A percentile compares a stretch with the other conserved stretches of the same genome.
Evolutionary conservation across 30 jellyfish, hydroid and myxozoan species (phyloP).

Genomic region (Cassiopea andromeda): DNA sequence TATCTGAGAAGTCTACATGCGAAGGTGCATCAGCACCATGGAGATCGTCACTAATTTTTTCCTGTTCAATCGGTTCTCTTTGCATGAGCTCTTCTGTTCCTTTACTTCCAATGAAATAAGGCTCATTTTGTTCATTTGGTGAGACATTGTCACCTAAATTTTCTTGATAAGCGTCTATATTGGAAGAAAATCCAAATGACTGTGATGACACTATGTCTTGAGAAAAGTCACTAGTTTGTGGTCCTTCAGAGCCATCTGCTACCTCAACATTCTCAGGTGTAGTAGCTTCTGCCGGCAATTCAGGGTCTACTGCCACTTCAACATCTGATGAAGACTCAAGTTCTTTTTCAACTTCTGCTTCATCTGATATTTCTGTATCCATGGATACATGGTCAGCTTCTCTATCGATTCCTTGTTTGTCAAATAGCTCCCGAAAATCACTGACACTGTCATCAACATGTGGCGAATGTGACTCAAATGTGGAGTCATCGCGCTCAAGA

Average conservation of each 20-base stretch:
- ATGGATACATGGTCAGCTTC: not conserved
- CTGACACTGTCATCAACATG: not conserved
- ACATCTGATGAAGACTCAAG: not conserved
- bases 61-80: conserved; percentile 14
- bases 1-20: not conserved
- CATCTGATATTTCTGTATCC: not conserved
- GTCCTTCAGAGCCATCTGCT: not conserved
- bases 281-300: not conserved
- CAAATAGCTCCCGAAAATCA: not conserved
- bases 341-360: not conserved
- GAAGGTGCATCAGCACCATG: not conserved
- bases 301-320: not conserved
- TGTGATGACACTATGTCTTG: not conserved
- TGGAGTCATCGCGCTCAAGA: not conserved
- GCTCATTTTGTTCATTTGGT: not conserved
- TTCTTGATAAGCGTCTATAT: not conserved
- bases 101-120: conserved; percentile 19
- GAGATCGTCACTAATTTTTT: not conserved
- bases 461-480: not conserved
- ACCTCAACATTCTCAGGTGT: not conserved
- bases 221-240: not conserved
- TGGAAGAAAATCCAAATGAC: not conserved
- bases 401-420: not conserved
- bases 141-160: not conserved
- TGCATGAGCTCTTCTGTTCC: conserved; percentile 64